Evolutionary conservation across 2,797 vertebrate genomes (phyloP), one percentile per base, ranked within the genome.

Genomic region (Sebastes hubbsi): DNA sequence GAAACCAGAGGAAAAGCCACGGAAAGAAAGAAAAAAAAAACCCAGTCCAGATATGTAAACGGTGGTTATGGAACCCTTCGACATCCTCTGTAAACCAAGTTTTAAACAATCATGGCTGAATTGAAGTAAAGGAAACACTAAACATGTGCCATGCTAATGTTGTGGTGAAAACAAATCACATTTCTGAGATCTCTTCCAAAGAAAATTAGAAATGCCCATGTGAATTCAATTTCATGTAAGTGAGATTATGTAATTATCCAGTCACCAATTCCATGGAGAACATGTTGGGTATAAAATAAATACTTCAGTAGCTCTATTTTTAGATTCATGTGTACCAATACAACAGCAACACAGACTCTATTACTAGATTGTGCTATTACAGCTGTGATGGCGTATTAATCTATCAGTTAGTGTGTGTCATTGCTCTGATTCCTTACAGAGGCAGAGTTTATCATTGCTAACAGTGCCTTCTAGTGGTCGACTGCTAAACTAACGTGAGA

Each of bases 381-480:
- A 55, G 64, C 54, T 42, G 1, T 46, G 8, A 38, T 25, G 24
- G 63, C 14, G 20, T 59, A 62, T 67, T 34, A 11, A 54, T 38
- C 46, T 77, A 24, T 65, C 49, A 79, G 12, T 64, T 25, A 22
- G 14, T 77, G 76, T 77, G 66, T 58, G 52, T 68, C 46, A 60
- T 61, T 73, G 10, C 65, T 72, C 49, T 68, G 76, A 75, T 46
- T 72, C 61, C 36, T 60, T 22, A 18, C 27, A 77, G 16, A 71
- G 29, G 22, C 54, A 55, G 63, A 27, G 83, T 54, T 91, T 92
- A 79, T 38, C 91, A 72, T 92, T 96, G 95, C 78, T 95, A 94
- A 94, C 91, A 95, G 95, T 89, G 88, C 95, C 95, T 91, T 92
- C 95, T 96, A 95, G 94, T 93, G 96, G 93, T 22, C 87, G 76